phyloP scores from a whole-genome alignment of 1,140 invertebrate genomes.

The Liolophura sinensis region DNA sequence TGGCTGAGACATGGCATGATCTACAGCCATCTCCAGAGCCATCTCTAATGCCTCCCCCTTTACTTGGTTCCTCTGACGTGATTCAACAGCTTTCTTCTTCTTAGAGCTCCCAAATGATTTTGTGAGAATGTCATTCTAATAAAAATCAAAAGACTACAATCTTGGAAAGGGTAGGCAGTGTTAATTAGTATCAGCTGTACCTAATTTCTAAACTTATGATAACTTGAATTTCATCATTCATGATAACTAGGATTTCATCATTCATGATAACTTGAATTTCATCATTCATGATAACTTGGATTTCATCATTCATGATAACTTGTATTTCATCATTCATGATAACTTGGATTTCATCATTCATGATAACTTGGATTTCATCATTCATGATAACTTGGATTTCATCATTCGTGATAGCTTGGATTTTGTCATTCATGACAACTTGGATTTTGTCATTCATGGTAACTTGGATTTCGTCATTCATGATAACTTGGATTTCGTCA shows the following conservation, averaged over 20 bases:
- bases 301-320: background rate
- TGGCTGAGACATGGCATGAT: background rate
- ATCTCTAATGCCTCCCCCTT: slow-evolving; percentile 1
- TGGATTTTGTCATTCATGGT: background rate
- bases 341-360: background rate
- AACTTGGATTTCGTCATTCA: background rate
- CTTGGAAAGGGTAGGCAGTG: background rate
- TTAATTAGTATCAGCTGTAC: background rate
- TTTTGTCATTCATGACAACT: background rate
- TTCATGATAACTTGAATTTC: background rate
- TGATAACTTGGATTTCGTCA: background rate
- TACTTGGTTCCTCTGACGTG: background rate
- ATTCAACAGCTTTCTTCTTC: background rate
- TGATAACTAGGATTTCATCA: background rate
- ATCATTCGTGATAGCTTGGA: background rate
- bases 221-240: background rate
- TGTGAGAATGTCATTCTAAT: slow-evolving; percentile 1
- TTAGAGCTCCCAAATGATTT: background rate
- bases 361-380: background rate
- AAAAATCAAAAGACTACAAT: background rate
- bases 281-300: background rate
- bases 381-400: background rate
- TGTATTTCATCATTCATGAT: background rate
- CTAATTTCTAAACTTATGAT: background rate
- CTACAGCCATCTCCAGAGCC: background rate